phyloP scores from a whole-genome alignment of 2,888 invertebrate genomes.

The Elysia crispata region DNA sequence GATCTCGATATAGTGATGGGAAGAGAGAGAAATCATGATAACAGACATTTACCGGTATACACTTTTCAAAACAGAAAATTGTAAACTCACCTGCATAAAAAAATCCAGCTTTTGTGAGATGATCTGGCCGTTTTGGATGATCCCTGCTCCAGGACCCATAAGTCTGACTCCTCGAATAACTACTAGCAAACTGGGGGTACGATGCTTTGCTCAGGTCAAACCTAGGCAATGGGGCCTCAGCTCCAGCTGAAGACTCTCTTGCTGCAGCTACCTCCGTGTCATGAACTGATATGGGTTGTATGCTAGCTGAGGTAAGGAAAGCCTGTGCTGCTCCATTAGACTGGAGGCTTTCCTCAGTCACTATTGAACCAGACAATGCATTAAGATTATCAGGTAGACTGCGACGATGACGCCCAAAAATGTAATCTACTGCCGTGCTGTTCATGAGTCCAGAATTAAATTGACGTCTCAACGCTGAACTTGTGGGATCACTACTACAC shows the following conservation, averaged over 20 bases:
- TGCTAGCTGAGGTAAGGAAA: slow-evolving; percentile 34
- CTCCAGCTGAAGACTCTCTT: slow-evolving; percentile 13
- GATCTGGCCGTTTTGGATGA: slow-evolving; percentile 41
- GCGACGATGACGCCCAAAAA: slow-evolving; percentile 3
- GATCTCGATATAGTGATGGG: no score
- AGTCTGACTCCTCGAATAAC: slow-evolving; percentile 37
- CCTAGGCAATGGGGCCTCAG: background rate
- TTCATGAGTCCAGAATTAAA: background rate
- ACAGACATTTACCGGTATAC: background rate
- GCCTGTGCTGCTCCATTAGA: background rate
- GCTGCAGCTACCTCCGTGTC: background rate
- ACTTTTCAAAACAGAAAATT: background rate
- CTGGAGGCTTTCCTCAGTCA: slow-evolving; percentile 33
- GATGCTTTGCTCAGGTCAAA: slow-evolving; percentile 47
- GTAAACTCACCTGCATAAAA: slow-evolving; percentile 49
- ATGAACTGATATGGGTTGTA: slow-evolving; percentile 18
- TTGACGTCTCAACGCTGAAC: background rate
- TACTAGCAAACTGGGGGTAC: slow-evolving; percentile 48
- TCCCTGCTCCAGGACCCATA: slow-evolving; percentile 37
- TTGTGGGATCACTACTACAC: no score
- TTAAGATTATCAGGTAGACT: slow-evolving; percentile 26
- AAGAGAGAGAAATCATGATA: background rate
- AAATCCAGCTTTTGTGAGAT: slow-evolving; percentile 46
- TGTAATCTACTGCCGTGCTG: background rate
- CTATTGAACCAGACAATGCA: slow-evolving; percentile 15